Evolutionary conservation across 2,113 vertebrate genomes (phyloP).

Genomic region (Heptranchias perlo): DNA sequence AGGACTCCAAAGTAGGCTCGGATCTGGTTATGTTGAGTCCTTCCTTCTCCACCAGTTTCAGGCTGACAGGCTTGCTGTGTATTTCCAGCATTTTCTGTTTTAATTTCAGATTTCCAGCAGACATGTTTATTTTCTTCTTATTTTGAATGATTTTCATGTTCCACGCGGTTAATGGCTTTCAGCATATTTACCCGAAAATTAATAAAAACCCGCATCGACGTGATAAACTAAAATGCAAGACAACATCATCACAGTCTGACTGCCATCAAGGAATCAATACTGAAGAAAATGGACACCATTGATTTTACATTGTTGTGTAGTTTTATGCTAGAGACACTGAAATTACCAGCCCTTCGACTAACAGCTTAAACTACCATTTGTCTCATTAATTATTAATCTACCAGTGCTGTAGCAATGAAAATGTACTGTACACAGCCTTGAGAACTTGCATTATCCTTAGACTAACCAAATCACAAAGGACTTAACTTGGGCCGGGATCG

Average conservation of each 20-base stretch:
- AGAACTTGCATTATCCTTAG: neutral
- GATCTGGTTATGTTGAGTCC: neutral
- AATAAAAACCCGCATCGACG: neutral
- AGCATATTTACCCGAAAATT: neutral
- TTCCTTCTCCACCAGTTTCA: neutral
- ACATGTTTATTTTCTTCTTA: neutral
- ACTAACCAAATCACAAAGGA: neutral
- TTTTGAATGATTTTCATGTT: neutral
- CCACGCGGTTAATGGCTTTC: neutral
- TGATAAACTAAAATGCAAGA: neutral
- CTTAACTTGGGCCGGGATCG: neutral
- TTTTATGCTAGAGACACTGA: slow-evolving; percentile 15
- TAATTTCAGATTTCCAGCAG: neutral
- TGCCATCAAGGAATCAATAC: neutral
- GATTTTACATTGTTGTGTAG: slow-evolving; percentile 25
- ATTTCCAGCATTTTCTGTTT: neutral
- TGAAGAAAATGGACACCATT: neutral
- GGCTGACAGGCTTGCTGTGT: neutral
- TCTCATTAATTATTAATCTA: slow-evolving; percentile 15
- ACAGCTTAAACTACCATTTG: slow-evolving; percentile 22
- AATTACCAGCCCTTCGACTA: slow-evolving; percentile 20
- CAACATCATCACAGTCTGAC: neutral
- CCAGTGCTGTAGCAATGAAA: slow-evolving; percentile 4
- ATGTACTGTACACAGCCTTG: neutral
- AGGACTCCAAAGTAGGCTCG: neutral